A percentile compares a stretch with the other conserved stretches of the same genome.
Evolutionary conservation across 2,797 vertebrate species (phyloP).

Genomic region (Thamnophis elegans): DNA sequence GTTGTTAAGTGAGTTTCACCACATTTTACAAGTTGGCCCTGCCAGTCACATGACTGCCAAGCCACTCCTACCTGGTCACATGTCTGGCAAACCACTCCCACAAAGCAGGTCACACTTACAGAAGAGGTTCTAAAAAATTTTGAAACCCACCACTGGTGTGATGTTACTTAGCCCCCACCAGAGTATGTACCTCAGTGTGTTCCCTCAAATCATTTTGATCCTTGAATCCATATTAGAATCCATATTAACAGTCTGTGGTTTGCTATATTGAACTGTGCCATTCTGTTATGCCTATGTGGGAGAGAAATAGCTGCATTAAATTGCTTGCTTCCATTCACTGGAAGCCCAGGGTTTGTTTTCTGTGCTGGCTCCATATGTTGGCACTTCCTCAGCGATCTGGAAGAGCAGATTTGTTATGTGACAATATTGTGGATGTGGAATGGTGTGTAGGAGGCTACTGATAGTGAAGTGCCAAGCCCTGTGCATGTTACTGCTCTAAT

Average conservation of each 20-base stretch:
- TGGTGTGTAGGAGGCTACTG: conserved; percentile 19
- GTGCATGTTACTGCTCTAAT: not conserved
- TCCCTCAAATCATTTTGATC: not conserved
- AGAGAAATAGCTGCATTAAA: not conserved
- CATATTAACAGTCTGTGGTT: not conserved
- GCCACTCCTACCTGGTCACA: too few species aligned
- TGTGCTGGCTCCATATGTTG: conserved; percentile 9
- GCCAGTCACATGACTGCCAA: too few species aligned
- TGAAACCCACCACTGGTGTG: too few species aligned
- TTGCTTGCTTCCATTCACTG: not conserved
- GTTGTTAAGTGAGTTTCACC: too few species aligned
- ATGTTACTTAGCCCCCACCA: not conserved
- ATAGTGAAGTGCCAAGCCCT: not conserved
- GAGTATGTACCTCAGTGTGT: not conserved
- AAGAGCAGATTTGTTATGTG: conserved; percentile 20
- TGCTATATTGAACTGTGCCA: not conserved
- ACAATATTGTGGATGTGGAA: conserved; percentile 24
- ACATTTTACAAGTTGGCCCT: too few species aligned
- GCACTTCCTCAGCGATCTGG: conserved; percentile 12
- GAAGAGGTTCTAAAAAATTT: too few species aligned
- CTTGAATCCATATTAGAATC: not conserved
- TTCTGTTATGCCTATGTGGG: not conserved
- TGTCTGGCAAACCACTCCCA: too few species aligned
- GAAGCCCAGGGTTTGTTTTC: conserved; percentile 1
- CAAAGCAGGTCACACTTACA: too few species aligned